Base-by-base conservation (phyloP, 2,113 vertebrate species). In the Cromileptes altivelis region DNA sequence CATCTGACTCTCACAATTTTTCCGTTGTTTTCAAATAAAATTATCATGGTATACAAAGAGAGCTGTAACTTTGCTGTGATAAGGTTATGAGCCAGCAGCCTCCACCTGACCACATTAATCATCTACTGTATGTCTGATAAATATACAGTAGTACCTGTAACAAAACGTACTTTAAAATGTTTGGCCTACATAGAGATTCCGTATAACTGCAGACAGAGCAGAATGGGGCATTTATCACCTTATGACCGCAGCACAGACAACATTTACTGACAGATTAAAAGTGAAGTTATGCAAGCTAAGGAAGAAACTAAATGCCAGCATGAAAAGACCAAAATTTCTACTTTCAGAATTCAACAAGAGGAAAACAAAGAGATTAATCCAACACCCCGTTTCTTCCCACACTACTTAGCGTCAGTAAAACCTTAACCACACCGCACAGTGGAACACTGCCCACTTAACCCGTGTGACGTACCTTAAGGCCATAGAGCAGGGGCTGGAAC, bases 391-490 rank as follows among this genome's bases (percentile, higher is more conserved):
- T 82, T 50, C n/a, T 91, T 92, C 85, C 90, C 84, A 89, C 84
- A 69, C 52, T 78, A 75, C 83, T 91, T 81, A 90, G 74, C 70
- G 30, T 61, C 58, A 81, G 50, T 61, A 64, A 89, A 85, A 75
- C 40, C 21, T 47, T 49, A 67, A 80, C 33, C 71, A 6, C 61
- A 42, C 45, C 37, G 25, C 70, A 53, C 30, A 30, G 52, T 45
- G 73, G 57, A 83, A 70, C 40, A 61, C 49, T 45, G 68, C 64
- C 13, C 33, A 50, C 49, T 83, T 53, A 86, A 82, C 63, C 62
- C 18, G 8, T 75, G 75, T 84, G 62, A 86, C 82, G 21, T 93
- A 95, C 95, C 94, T 94, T 89, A 92, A 89, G 91, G 93, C 93
- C 93, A 95, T 95, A 93, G 93, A 92, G 85, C 85, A 84, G 63